A percentile compares a stretch with the other conserved stretches of the same genome.
Evolutionary conservation across 2,113 vertebrate genomes (phyloP).

Genomic region (Trinectes maculatus): DNA sequence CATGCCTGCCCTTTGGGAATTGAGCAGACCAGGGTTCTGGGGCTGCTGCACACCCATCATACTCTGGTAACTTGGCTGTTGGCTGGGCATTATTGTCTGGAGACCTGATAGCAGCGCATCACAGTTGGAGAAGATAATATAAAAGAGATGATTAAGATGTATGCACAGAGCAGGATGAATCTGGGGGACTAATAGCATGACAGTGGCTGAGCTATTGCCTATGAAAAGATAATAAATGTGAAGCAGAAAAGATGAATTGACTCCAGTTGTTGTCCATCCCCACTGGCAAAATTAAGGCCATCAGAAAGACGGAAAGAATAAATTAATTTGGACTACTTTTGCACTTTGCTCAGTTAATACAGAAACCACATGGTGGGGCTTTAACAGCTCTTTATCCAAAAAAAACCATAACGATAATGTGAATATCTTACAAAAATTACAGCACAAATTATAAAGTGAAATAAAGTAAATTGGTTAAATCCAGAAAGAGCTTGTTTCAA

Average conservation of each 20-base stretch:
- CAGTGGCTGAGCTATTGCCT: not conserved
- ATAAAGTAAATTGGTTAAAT: not conserved
- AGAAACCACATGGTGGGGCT: not conserved
- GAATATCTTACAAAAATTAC: not conserved
- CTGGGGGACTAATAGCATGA: not conserved
- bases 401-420: too few species aligned
- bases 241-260: not conserved
- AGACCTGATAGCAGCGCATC: conserved; percentile 81
- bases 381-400: not conserved
- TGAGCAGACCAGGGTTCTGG: conserved; percentile 89
- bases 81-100: conserved; percentile 94
- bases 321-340: not conserved
- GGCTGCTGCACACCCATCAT: conserved; percentile 96
- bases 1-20: conserved; percentile 87
- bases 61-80: conserved; percentile 94
- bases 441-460: not conserved
- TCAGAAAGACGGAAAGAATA: not conserved
- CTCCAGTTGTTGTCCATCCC: not conserved
- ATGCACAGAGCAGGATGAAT: not conserved
- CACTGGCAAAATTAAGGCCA: not conserved
- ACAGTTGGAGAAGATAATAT: not conserved
- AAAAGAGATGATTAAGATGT: not conserved
- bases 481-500: not conserved
- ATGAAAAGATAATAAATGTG: not conserved
- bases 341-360: not conserved